These are phyloP conservation scores for Euleptes europaea DNA, from an alignment of 2,113 vertebrate species.

Conservation along the genomic window DNA sequence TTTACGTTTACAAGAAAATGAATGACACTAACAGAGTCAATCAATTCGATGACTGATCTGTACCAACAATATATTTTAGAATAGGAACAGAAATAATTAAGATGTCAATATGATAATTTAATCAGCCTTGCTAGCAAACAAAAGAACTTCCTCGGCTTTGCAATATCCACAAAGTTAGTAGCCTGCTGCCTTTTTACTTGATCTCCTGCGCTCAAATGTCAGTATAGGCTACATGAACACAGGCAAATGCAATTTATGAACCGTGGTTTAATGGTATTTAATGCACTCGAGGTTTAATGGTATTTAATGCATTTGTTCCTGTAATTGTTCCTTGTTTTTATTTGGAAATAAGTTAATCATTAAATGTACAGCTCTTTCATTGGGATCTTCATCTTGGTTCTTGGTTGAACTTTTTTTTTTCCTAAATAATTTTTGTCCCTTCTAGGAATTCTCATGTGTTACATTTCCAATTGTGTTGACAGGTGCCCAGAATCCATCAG, in stretches of 20 bases:
- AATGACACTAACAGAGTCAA: neutral
- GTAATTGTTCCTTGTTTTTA: neutral
- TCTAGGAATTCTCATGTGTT: neutral
- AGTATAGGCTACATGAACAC: no score
- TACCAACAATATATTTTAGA: neutral
- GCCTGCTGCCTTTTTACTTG: neutral
- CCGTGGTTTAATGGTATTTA: no score
- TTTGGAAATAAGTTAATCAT: neutral
- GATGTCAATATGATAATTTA: neutral
- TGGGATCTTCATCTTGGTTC: neutral
- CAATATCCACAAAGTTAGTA: neutral
- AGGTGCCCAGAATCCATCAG: constrained; percentile 91
- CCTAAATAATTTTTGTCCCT: neutral
- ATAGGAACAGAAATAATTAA: neutral
- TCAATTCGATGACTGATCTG: no score
- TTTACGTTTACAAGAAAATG: neutral
- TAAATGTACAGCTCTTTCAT: neutral
- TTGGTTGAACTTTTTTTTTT: neutral
- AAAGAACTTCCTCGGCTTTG: no score
- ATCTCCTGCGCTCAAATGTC: no score
- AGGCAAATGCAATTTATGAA: no score
- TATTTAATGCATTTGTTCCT: neutral
- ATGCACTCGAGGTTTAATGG: no score
- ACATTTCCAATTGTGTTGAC: neutral
- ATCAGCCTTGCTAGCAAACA: neutral